These are phyloP conservation scores for Acanthopagrus latus DNA, from an alignment of 2,797 vertebrate genomes.

Conservation along the genomic window DNA sequence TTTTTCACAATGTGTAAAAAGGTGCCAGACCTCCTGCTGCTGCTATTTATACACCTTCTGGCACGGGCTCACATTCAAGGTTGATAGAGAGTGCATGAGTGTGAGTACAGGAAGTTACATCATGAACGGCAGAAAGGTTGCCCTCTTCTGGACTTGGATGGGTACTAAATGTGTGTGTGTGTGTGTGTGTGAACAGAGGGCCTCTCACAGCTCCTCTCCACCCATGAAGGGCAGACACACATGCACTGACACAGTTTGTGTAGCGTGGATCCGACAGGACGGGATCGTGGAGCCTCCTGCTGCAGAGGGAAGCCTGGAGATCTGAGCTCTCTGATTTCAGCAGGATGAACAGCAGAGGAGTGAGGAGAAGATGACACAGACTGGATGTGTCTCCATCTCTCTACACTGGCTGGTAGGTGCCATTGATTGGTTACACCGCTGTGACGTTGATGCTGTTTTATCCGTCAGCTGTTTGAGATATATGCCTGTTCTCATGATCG, in stretches of 20 bases:
- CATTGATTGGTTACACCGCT: slow-evolving; percentile 8
- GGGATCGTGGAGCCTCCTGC: slow-evolving; percentile 38
- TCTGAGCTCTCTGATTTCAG: slow-evolving; percentile 41
- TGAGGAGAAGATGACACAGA: slow-evolving; percentile 57
- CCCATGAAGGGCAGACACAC: slow-evolving; percentile 76
- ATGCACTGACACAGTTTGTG: slow-evolving; percentile 61
- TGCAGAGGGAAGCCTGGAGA: slow-evolving; percentile 42
- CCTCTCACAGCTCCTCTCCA: slow-evolving; percentile 53
- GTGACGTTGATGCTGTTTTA: slow-evolving; percentile 25
- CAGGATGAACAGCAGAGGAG: slow-evolving; percentile 49
- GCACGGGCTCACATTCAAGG: slow-evolving; percentile 56
- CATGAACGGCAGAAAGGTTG: slow-evolving; percentile 52
- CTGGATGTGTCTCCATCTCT: slow-evolving; percentile 28
- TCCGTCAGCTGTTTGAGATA: slow-evolving; percentile 23
- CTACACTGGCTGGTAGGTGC: slow-evolving; percentile 61
- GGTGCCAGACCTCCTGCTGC: slow-evolving; percentile 27
- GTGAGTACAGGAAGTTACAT: slow-evolving; percentile 76
- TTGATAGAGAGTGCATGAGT: slow-evolving; percentile 60
- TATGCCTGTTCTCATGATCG: neutral
- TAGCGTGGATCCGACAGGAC: slow-evolving; percentile 59
- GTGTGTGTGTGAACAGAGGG: slow-evolving; percentile 28
- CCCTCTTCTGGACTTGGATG: slow-evolving; percentile 71
- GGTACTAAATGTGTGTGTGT: slow-evolving; percentile 58
- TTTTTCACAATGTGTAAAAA: slow-evolving; percentile 1
- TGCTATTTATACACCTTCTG: slow-evolving; percentile 46